Conservation (phyloP, 1,140 invertebrate genomes). For the Lepidurus packardi region DNA sequence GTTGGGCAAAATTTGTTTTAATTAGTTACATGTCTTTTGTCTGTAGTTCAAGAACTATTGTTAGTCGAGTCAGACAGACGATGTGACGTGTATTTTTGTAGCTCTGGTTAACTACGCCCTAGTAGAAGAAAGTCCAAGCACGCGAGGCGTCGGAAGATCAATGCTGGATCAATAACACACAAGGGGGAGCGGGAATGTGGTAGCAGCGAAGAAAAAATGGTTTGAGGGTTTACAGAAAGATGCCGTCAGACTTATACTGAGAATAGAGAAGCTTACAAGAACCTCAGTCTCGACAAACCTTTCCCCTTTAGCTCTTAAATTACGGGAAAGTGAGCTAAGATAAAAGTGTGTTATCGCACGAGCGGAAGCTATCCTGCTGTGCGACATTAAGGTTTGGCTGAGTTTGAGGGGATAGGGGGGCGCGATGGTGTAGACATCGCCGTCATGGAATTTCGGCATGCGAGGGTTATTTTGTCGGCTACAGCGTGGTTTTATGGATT, state of each 20-base stretch:
- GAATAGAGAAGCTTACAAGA: neutral
- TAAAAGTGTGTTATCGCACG: neutral
- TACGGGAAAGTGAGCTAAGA: neutral
- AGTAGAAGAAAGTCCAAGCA: neutral
- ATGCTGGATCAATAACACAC: conserved; percentile 11
- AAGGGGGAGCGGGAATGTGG: neutral
- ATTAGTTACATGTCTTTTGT: too few species aligned
- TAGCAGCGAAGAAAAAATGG: neutral
- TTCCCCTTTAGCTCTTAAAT: neutral
- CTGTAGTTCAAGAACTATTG: neutral
- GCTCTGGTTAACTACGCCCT: neutral
- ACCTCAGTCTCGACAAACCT: neutral
- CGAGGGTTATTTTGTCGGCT: too few species aligned
- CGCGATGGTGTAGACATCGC: neutral
- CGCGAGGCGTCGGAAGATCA: conserved; percentile 8
- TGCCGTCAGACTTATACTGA: neutral
- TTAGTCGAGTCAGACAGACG: neutral
- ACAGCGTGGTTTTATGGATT: too few species aligned
- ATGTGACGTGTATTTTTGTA: neutral
- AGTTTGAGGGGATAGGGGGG: neutral
- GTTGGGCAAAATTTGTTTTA: too few species aligned
- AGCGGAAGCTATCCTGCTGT: conserved; percentile 1
- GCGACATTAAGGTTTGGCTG: conserved; percentile 1
- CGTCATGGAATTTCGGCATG: neutral
- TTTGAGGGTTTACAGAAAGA: neutral